Percentiles rank a stretch among this genome's conserved stretches.
phyloP scores from a whole-genome alignment of 2,888 invertebrate genomes.

The Tiliacea citrago region DNA sequence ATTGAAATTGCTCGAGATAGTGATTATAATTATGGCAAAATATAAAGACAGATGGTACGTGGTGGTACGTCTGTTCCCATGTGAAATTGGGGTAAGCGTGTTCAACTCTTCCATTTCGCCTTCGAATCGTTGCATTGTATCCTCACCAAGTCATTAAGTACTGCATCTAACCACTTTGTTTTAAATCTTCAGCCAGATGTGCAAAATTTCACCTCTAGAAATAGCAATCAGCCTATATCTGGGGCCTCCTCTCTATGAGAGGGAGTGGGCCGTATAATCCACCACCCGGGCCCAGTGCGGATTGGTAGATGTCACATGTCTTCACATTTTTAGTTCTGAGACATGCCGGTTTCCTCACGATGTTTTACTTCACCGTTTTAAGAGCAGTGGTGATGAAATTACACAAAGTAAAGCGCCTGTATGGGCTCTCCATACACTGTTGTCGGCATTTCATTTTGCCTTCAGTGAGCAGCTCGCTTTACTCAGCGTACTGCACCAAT shows the following conservation, averaged over 20 bases:
- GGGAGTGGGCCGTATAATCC: no score
- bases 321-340: no score
- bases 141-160: not conserved
- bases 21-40: not conserved
- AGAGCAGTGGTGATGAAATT: no score
- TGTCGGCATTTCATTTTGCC: not conserved
- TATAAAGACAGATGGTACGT: not conserved
- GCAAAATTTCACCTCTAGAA: not conserved
- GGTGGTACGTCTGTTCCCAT: not conserved
- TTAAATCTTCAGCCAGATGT: not conserved
- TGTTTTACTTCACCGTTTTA: no score
- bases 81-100: not conserved
- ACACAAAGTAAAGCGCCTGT: no score
- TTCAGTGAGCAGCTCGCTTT: not conserved
- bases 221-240: not conserved
- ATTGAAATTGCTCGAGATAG: constrained; percentile 6
- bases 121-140: no score
- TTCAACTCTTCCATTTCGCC: not conserved
- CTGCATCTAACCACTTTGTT: no score
- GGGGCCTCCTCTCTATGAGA: no score
- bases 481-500: constrained; percentile 8
- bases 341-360: no score
- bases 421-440: no score
- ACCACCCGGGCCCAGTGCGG: no score
- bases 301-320: no score